Base-by-base conservation (phyloP, 1,140 invertebrate species). In the Triops cancriformis region DNA sequence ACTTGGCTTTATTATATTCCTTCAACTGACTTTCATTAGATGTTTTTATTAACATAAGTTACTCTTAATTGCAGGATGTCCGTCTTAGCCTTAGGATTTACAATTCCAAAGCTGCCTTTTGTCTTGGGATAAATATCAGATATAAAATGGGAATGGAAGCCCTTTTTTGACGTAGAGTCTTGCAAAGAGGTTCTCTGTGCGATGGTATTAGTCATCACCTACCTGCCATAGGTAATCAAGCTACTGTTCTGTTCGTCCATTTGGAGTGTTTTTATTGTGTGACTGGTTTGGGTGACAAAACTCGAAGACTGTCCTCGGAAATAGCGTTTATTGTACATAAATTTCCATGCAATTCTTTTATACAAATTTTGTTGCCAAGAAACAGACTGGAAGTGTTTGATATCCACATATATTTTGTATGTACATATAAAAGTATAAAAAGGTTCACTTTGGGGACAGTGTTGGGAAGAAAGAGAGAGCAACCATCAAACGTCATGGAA, bases 61-160 rank as follows among this genome's bases (percentile, higher is more conserved):
- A 64, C 23, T 64, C 23, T 64, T 64, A 64, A 64, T 64, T 64
- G 14, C 51, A 64, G 51, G 51, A 64, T 64, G 51, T 78, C 77
- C 14, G 77, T 78, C 23, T 73, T 78, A 45, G 77, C 72, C 18
- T 14, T 78, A 10, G 77, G 77, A 26, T 74, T 78, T 27, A 78
- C 77, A 6, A 26, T 78, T 27, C 73, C 77, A 23, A 73, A 78
- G 41, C 77, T 78, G 27, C 72, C 72, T 23, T 64, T 14, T 14
- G 26, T 78, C 12, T 78, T 78, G 14, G 76, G 76, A 23, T 77
- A 37, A 77, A 18, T 64, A 45, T 45, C 75, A 26, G 51, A 23
- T 10, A 64, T 4, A 14, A 18, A 64, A 64, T 14, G 51, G 23
- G 23, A 64, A n/a, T 64, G 51, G 1, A 64, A 64, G 23, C n/a